A percentile compares a stretch with the other conserved stretches of the same genome.
These are phyloP conservation scores for Palythoa heliodiscus DNA, from an alignment of 92 coral and sea anemone species.

Conservation along the genomic window DNA sequence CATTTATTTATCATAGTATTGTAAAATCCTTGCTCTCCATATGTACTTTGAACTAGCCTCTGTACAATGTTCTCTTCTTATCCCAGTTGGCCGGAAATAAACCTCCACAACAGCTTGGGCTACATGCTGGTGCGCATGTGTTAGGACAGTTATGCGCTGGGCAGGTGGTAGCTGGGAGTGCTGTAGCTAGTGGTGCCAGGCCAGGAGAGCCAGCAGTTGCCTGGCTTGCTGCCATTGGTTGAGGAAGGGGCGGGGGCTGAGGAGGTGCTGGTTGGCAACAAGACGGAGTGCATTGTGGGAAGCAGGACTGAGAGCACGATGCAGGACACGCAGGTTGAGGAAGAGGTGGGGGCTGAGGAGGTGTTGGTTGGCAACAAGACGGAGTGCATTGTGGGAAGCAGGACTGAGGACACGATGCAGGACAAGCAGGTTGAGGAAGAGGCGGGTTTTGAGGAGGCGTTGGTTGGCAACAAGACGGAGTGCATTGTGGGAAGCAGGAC, in stretches of 20 bases:
- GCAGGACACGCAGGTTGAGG: slow-evolving; percentile 54
- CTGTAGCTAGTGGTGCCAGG: slow-evolving; percentile 14
- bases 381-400: slow-evolving; percentile 77
- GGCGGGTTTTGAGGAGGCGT: slow-evolving; percentile 46
- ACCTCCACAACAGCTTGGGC: slow-evolving; percentile 71
- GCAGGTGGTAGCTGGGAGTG: slow-evolving; percentile 50
- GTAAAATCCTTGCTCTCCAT: background rate
- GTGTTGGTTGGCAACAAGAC: slow-evolving; percentile 58
- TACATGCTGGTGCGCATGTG: slow-evolving; percentile 90
- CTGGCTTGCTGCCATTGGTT: slow-evolving; percentile 36
- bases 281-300: slow-evolving; percentile 67
- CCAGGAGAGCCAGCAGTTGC: slow-evolving; percentile 34
- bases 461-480: slow-evolving; percentile 62
- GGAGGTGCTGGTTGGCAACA: slow-evolving; percentile 58
- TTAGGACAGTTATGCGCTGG: slow-evolving; percentile 77
- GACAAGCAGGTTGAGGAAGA: slow-evolving; percentile 46
- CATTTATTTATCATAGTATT: background rate
- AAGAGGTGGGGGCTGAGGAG: slow-evolving; percentile 49
- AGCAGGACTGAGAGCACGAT: slow-evolving; percentile 70
- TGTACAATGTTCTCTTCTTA: slow-evolving; percentile 48
- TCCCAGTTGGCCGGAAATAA: slow-evolving; percentile 77
- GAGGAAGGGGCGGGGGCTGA: slow-evolving; percentile 52
- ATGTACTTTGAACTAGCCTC: slow-evolving; percentile 9
- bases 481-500: slow-evolving; percentile 76
- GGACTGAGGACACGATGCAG: slow-evolving; percentile 65